Evolutionary conservation across 2,888 invertebrate species (phyloP).

Genomic region (Dendrolimus houi): DNA sequence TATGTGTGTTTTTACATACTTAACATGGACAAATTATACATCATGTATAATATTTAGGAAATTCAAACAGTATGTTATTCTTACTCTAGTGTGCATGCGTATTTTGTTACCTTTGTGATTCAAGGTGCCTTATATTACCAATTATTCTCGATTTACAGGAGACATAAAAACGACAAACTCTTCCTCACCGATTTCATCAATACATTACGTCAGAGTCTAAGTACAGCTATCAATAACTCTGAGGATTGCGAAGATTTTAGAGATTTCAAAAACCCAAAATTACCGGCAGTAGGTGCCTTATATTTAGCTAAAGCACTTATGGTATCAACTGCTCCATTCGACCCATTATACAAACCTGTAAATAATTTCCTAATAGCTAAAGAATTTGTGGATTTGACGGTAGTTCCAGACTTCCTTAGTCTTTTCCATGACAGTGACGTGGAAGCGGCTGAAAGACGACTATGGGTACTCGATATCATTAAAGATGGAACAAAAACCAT

Average conservation of each 20-base stretch:
- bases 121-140: background rate
- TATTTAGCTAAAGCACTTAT: conserved; percentile 84
- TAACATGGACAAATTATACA: too few species aligned
- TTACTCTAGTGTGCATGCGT: too few species aligned
- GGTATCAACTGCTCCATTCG: conserved; percentile 83
- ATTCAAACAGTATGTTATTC: too few species aligned
- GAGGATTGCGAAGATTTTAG: conserved; percentile 15
- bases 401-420: conserved; percentile 92
- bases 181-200: conserved; percentile 82
- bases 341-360: conserved; percentile 86
- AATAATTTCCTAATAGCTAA: conserved; percentile 87
- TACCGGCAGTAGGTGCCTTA: conserved; percentile 79
- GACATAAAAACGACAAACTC: conserved; percentile 78
- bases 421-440: conserved; percentile 88
- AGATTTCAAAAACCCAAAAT: conserved; percentile 49
- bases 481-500: conserved; percentile 85
- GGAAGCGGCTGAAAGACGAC: conserved; percentile 79
- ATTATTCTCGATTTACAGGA: conserved; percentile 33
- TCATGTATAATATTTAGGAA: too few species aligned
- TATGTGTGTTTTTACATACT: conserved; percentile 2
- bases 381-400: conserved; percentile 82
- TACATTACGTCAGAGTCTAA: conserved; percentile 79
- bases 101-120: too few species aligned
- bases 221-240: conserved; percentile 34
- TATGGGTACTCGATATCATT: conserved; percentile 87